These are phyloP conservation scores for Lutjanus erythropterus DNA, from an alignment of 2,113 vertebrate species.

Conservation along the genomic window DNA sequence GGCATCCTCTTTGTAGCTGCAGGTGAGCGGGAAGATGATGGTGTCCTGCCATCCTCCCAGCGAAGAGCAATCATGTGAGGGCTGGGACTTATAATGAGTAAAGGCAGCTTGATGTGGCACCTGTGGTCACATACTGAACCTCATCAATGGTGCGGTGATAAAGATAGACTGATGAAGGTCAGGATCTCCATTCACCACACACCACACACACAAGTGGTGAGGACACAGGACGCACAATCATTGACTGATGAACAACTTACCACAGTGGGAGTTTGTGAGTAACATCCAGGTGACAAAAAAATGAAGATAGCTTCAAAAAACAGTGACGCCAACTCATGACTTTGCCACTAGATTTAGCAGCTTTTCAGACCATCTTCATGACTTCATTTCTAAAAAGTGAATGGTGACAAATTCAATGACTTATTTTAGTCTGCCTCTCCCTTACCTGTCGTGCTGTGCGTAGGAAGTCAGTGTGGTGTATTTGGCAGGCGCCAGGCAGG, in stretches of 20 bases:
- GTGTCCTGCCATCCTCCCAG: background rate
- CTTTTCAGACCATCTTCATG: too few relatives aligned
- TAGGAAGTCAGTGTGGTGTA: too few relatives aligned
- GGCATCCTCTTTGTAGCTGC: constrained; percentile 99
- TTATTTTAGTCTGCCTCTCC: too few relatives aligned
- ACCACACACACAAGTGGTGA: constrained; percentile 16
- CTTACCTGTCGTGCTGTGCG: too few relatives aligned
- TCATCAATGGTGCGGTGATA: constrained; percentile 41
- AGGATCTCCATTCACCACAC: constrained; percentile 12
- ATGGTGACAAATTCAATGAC: too few relatives aligned
- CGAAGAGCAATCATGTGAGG: background rate
- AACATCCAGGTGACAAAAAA: too few relatives aligned
- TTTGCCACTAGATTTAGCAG: too few relatives aligned
- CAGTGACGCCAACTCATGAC: too few relatives aligned
- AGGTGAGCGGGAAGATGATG: constrained; percentile 83
- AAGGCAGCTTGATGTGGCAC: constrained; percentile 27
- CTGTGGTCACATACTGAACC: constrained; percentile 6
- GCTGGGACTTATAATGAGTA: constrained; percentile 2
- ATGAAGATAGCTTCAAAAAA: too few relatives aligned
- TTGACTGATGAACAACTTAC: constrained; percentile 3
- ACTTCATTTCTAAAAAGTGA: too few relatives aligned
- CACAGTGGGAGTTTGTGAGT: background rate
- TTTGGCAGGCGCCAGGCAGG: too few relatives aligned
- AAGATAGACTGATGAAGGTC: constrained; percentile 11
- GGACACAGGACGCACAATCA: constrained; percentile 12